Conservation (phyloP, 2,797 vertebrate genomes). For the Pogoniulus pusillus region DNA sequence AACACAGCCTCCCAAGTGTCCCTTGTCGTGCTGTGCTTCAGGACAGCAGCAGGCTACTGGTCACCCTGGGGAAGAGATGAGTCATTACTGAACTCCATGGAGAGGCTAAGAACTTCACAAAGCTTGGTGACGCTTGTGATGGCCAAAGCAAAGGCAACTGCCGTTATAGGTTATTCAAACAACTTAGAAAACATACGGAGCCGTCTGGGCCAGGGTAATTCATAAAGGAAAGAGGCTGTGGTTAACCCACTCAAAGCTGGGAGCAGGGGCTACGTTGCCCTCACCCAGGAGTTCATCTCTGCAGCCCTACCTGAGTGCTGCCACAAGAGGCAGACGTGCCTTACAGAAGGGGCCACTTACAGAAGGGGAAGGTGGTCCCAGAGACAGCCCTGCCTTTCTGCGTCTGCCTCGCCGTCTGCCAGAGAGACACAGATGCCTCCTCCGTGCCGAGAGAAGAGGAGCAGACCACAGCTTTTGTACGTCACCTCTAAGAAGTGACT, state of each 20-base stretch:
- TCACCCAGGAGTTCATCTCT: neutral
- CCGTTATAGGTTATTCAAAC: accelerated
- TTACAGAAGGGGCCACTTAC: too few species aligned
- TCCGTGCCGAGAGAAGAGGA: neutral
- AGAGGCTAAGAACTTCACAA: neutral
- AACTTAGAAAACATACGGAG: neutral
- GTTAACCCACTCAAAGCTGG: neutral
- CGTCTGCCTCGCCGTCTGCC: accelerated
- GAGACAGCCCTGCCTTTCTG: neutral
- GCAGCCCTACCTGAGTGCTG: neutral
- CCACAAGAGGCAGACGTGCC: neutral
- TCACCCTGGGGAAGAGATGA: neutral
- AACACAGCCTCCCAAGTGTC: neutral
- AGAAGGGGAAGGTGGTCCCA: neutral
- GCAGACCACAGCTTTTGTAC: neutral
- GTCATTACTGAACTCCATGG: neutral
- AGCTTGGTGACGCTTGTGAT: neutral
- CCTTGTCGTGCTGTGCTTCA: neutral
- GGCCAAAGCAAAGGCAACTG: neutral
- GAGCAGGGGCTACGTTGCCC: neutral
- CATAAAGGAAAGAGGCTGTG: neutral
- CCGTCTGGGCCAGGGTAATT: neutral
- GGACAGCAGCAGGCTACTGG: neutral
- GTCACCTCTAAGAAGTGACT: neutral
- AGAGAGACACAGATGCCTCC: neutral